Conservation (phyloP, 2,888 invertebrate species). For the Oegoconia quadripuncta region DNA sequence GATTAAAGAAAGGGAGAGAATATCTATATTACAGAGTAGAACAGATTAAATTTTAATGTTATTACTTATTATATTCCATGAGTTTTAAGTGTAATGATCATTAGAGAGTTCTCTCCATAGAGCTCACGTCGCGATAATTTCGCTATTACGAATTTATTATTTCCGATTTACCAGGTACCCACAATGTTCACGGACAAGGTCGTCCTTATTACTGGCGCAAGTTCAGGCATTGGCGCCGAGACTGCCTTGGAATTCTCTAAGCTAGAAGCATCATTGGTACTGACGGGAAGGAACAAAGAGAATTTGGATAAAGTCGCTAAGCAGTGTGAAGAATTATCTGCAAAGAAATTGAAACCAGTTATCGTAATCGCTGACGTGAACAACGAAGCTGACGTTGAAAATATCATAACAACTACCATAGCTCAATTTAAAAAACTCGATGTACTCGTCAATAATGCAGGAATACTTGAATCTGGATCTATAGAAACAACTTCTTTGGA, state of each 20-base stretch:
- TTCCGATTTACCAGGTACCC: background rate
- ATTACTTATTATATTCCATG: too few relatives aligned
- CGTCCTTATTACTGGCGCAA: constrained; percentile 83
- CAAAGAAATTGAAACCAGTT: constrained; percentile 63
- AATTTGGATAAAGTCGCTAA: constrained; percentile 82
- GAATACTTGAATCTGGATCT: constrained; percentile 87
- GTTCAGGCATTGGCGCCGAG: constrained; percentile 87
- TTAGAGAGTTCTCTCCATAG: too few relatives aligned
- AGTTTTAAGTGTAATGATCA: too few relatives aligned
- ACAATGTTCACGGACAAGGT: constrained; percentile 79
- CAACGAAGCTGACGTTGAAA: constrained; percentile 82
- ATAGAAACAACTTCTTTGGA: constrained; percentile 90
- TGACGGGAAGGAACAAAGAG: constrained; percentile 84
- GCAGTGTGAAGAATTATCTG: constrained; percentile 70
- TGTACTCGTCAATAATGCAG: constrained; percentile 92
- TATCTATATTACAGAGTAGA: too few relatives aligned
- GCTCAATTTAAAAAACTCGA: constrained; percentile 84
- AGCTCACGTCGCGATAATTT: too few relatives aligned
- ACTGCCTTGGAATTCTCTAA: constrained; percentile 84
- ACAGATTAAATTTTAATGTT: too few relatives aligned
- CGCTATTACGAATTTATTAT: too few relatives aligned
- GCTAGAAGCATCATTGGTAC: constrained; percentile 80
- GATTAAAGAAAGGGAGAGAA: too few relatives aligned
- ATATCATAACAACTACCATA: constrained; percentile 83
- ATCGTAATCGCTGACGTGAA: constrained; percentile 82